phyloP scores from a whole-genome alignment of 2,888 invertebrate species.

The Acronicta alni region DNA sequence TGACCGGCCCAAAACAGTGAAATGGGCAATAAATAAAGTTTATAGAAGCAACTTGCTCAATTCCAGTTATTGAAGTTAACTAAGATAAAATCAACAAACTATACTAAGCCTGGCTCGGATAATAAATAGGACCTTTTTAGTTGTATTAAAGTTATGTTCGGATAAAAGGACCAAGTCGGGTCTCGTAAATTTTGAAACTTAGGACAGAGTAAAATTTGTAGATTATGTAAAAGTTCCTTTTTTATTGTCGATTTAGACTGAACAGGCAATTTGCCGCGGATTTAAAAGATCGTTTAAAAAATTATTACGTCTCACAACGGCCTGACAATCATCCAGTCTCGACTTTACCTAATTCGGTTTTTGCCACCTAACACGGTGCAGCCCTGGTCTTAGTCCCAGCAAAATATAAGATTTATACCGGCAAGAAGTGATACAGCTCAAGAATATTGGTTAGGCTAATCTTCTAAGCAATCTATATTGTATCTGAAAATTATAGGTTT shows the following conservation, averaged over 20 bases:
- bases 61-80: constrained; percentile 24
- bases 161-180: constrained; percentile 29
- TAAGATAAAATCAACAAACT: constrained; percentile 33
- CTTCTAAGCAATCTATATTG: not conserved
- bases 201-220: constrained; percentile 23
- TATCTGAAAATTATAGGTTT: not conserved
- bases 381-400: too few species aligned
- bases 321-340: not conserved
- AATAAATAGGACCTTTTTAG: constrained; percentile 30
- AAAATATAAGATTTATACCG: not conserved
- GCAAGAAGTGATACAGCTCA: not conserved
- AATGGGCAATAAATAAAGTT: constrained; percentile 36
- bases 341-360: not conserved
- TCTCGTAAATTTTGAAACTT: constrained; percentile 27
- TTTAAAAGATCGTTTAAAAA: not conserved
- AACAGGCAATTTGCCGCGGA: not conserved
- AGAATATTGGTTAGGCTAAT: not conserved
- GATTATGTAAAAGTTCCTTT: constrained; percentile 14
- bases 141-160: constrained; percentile 24
- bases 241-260: constrained; percentile 8
- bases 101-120: constrained; percentile 19
- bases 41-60: constrained; percentile 26
- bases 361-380: too few species aligned
- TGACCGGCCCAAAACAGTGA: constrained; percentile 26
- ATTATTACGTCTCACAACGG: not conserved